Base-by-base conservation (phyloP, 1,140 invertebrate genomes). In the Grapholita molesta region DNA sequence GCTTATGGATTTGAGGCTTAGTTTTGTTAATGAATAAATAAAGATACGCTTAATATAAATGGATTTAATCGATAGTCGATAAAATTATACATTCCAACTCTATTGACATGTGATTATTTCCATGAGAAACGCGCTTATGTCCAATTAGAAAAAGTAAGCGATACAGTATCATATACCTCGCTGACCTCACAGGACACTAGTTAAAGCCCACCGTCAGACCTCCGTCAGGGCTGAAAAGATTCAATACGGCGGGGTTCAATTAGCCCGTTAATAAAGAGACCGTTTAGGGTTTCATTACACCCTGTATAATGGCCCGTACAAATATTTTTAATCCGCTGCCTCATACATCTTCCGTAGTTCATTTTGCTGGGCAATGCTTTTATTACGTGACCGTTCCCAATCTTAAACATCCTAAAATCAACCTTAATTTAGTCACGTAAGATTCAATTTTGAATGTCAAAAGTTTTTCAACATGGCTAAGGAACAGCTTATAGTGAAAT, bases 261-360 rank as follows among this genome's bases (percentile, higher is more conserved):
- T 90, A 88, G 70, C 84, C 84, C 75, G 78, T 88, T 88, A 88
- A 88, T 89, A 88, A 86, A 90, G 83, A 85, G 80, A 78, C 79
- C 86, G 81, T 77, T 80, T 82, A 80, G 80, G 78, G 76, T 65
- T 89, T 85, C 88, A 89, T 90, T 90, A 89, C 88, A 85, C 72
- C 76, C 78, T 86, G 83, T 88, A 90, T 90, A 90, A 90, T 90
- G 86, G 88, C 78, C 77, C 88, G 86, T 84, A 87, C 88, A 90
- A 90, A 90, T 90, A 90, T 90, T 90, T 90, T 90, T 90, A 90
- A 90, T 90, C 88, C 88, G 77, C 73, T 71, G 73, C 78, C 82
- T 82, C 88, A 90, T 89, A 90, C 86, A 90, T 90, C 88, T 90
- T 90, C 82, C 80, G 83, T 83, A 86, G 88, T 89, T 90, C 88